phyloP scores from a whole-genome alignment of 2,797 vertebrate species.

The Ispidina picta region DNA sequence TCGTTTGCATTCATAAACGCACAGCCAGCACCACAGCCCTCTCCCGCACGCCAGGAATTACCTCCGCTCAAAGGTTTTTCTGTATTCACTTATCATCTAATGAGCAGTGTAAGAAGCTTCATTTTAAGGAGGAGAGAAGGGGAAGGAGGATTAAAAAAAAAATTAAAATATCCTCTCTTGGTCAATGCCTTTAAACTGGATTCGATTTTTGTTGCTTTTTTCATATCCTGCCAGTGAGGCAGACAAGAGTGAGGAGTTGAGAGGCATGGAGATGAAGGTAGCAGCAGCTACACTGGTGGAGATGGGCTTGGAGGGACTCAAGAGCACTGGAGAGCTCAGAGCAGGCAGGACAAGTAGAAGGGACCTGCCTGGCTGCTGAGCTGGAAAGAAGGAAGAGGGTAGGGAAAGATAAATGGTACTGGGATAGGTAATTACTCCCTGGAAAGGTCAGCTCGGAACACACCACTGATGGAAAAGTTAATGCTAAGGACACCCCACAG shows the following conservation, averaged over 20 bases:
- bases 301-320: not conserved
- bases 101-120: constrained; percentile 69
- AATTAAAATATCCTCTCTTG: not conserved
- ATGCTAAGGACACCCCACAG: not conserved
- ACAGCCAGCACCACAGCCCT: constrained; percentile 47
- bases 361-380: accelerated
- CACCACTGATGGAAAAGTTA: accelerated
- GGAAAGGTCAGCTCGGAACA: not conserved
- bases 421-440: not conserved
- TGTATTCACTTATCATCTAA: constrained; percentile 72
- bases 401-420: not conserved
- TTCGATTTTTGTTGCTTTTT: constrained; percentile 45
- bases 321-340: not conserved
- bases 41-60: constrained; percentile 65
- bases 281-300: not conserved
- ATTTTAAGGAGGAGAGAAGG: constrained; percentile 60
- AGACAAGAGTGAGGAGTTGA: not conserved
- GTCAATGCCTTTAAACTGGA: constrained; percentile 33
- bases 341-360: not conserved
- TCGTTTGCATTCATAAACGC: constrained; percentile 70
- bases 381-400: not conserved
- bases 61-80: constrained; percentile 65
- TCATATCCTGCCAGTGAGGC: not conserved
- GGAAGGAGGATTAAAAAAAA: constrained; percentile 33
- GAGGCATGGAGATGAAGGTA: not conserved